Percentiles rank a stretch among this genome's conserved stretches.
Evolutionary conservation across 2,888 invertebrate genomes (phyloP).

Genomic region (Harpalus rubripes): DNA sequence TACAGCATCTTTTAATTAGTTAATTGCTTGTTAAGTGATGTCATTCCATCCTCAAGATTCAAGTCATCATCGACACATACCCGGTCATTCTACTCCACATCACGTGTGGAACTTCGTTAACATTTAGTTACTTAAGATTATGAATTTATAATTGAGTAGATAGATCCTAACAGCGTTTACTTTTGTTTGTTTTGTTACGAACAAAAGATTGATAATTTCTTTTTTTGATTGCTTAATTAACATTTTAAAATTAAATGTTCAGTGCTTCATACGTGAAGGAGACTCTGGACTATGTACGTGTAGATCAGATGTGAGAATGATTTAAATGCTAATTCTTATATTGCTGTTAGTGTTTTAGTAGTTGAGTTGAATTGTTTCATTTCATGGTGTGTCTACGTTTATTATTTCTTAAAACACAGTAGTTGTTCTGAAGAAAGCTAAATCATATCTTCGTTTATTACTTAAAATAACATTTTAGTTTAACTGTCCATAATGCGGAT

Average conservation of each 20-base stretch:
- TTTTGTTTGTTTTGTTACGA: slow-evolving; percentile 5
- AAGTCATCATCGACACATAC: slow-evolving; percentile 48
- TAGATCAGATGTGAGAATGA: slow-evolving; percentile 15
- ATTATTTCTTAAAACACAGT: no score
- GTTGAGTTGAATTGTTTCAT: background rate
- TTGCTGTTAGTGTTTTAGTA: background rate
- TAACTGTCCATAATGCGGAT: no score
- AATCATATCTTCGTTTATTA: no score
- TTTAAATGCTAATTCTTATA: slow-evolving; percentile 50
- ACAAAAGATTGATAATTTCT: slow-evolving; percentile 25
- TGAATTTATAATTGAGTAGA: slow-evolving; percentile 48
- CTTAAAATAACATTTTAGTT: no score
- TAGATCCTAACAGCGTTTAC: slow-evolving; percentile 16
- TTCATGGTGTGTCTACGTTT: background rate
- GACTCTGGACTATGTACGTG: background rate
- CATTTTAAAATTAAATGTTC: slow-evolving; percentile 50
- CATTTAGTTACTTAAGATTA: slow-evolving; percentile 37
- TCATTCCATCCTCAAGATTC: slow-evolving; percentile 58
- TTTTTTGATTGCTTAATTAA: slow-evolving; percentile 45
- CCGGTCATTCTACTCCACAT: background rate
- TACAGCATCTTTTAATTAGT: slow-evolving; percentile 65
- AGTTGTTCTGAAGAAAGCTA: no score
- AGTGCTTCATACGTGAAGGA: slow-evolving; percentile 3
- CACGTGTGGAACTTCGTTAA: background rate
- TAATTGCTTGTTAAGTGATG: slow-evolving; percentile 66